These are phyloP conservation scores for Pteruthius melanotis DNA, from an alignment of 2,113 vertebrate species.

Conservation along the genomic window DNA sequence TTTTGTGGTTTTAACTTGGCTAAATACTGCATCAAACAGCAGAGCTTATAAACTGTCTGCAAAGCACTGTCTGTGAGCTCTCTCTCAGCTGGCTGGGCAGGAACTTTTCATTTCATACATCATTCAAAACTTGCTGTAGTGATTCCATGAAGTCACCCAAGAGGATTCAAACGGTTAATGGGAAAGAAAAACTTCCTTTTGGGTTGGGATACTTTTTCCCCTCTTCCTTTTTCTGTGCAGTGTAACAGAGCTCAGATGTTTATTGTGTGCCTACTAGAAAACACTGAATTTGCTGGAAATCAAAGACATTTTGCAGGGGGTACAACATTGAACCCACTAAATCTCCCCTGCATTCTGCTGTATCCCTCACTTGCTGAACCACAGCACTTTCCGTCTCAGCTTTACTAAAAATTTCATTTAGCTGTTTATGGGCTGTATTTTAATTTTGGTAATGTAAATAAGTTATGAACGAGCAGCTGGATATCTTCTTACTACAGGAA, in stretches of 20 bases:
- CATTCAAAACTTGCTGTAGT: not conserved
- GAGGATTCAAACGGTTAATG: not conserved
- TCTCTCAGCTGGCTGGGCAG: not conserved
- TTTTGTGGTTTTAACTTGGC: not conserved
- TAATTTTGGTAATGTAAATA: not conserved
- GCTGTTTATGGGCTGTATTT: not conserved
- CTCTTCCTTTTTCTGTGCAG: not conserved
- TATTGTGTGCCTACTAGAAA: not conserved
- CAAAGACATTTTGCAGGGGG: not conserved
- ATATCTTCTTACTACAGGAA: not conserved
- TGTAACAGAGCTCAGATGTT: not conserved
- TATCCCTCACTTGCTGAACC: not conserved
- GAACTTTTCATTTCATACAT: not conserved
- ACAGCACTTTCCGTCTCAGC: not conserved
- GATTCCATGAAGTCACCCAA: conserved; percentile 9
- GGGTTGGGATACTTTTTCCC: not conserved
- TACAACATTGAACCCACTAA: not conserved
- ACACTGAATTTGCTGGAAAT: not conserved
- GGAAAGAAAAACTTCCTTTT: conserved; percentile 13
- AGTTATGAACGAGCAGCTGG: not conserved
- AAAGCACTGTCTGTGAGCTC: not conserved
- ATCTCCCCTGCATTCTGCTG: not conserved
- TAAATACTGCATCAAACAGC: not conserved
- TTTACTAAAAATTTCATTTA: not conserved
- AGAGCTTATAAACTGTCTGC: not conserved